Evolutionary conservation across 2,797 vertebrate species (phyloP).

Genomic region (Sebastiscus tertius): DNA sequence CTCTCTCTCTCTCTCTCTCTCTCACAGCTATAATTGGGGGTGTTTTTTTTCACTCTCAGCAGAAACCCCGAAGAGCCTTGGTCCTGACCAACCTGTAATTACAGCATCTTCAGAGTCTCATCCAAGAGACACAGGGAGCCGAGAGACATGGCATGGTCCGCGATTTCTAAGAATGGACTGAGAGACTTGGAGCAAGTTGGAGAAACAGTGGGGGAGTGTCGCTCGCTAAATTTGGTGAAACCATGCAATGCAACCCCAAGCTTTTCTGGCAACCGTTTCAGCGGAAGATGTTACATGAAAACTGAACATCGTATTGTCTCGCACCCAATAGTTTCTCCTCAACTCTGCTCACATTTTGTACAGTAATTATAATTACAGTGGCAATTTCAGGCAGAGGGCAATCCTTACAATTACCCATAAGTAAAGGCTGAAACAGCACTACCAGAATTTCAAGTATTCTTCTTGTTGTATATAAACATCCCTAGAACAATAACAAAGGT

Average conservation of each 20-base stretch:
- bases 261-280: slow-evolving; percentile 19
- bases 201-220: slow-evolving; percentile 42
- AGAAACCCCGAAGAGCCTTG: slow-evolving; percentile 78
- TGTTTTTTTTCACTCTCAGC: slow-evolving; percentile 73
- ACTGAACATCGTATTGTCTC: slow-evolving; percentile 27
- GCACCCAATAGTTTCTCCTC: slow-evolving; percentile 11
- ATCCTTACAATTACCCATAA: slow-evolving; percentile 39
- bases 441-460: not conserved
- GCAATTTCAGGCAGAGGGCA: slow-evolving; percentile 39
- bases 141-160: slow-evolving; percentile 55
- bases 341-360: slow-evolving; percentile 27
- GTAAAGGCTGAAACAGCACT: slow-evolving; percentile 15
- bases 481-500: not conserved
- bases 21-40: slow-evolving; percentile 75
- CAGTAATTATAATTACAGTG: slow-evolving; percentile 35
- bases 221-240: slow-evolving; percentile 38
- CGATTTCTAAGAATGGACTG: slow-evolving; percentile 76
- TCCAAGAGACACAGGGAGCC: slow-evolving; percentile 73
- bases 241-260: slow-evolving; percentile 26
- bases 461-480: slow-evolving; percentile 18
- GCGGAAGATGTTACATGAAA: slow-evolving; percentile 44
- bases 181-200: slow-evolving; percentile 38
- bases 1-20: not conserved
- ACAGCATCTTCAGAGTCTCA: slow-evolving; percentile 81
- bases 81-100: slow-evolving; percentile 83